Base-by-base conservation (phyloP, 2,888 invertebrate species). In the Gisinianus flammeolus region DNA sequence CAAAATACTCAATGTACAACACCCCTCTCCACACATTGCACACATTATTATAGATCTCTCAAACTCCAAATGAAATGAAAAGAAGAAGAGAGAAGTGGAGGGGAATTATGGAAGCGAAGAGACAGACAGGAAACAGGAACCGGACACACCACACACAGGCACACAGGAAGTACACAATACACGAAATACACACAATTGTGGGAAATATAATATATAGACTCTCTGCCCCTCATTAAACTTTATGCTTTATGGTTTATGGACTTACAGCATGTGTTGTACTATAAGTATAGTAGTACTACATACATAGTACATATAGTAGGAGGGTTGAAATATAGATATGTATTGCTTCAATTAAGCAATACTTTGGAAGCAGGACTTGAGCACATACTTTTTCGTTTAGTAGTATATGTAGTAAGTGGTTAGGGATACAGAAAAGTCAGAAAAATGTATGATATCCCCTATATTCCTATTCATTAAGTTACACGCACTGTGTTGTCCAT, bases 1-100 rank as follows among this genome's bases (percentile, higher is more conserved):
- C 76, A 76, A 76, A 76, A 24, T 56, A 56, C 30, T 76, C 76
- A 31, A 76, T 76, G 33, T 66, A 56, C 26, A 22, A 8, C 28
- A 30, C 30, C 70, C 26, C 6, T 35, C 24, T 44, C 70, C 12
- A 70, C n/a, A n/a, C 35, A 19, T 22, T n/a, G 19, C 19, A 56
- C n/a, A 12, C 19, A 56, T n/a, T 56, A 22, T 56, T 19, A 4
- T 22, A 19, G 22, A 56, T 12, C 31, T 16, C 67, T 5, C 12
- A 67, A 24, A 30, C 30, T 30, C n/a, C 16, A 31, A 30, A 19
- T 28, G n/a, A 4, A 3, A 19, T 67, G 22, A 28, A 28, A 64
- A 28, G 64, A 5, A 62, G 10, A 28, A 64, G 26, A 28, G 22
- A 64, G 5, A 64, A 3, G 24, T 28, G 22, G 16, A 22, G 26